Evolutionary conservation across 2,888 invertebrate species (phyloP).

Genomic region (Drosophila dives): DNA sequence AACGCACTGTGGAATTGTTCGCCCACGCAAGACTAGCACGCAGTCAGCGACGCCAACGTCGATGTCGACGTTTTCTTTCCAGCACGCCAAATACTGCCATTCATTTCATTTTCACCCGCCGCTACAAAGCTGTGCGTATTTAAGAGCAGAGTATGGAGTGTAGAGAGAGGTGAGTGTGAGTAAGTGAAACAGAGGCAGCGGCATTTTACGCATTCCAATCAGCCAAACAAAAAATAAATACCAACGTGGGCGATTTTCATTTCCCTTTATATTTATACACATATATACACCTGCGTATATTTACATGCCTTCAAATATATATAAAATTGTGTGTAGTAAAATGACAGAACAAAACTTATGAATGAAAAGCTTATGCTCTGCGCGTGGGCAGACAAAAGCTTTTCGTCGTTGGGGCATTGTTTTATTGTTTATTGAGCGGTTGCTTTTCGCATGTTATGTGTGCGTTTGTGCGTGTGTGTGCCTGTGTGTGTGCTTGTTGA

Average conservation of each 20-base stretch:
- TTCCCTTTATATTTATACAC: constrained; percentile 45
- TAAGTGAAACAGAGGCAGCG: constrained; percentile 27
- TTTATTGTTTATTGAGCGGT: constrained; percentile 22
- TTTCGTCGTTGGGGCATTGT: constrained; percentile 34
- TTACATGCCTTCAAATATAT: constrained; percentile 5
- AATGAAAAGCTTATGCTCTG: constrained; percentile 66
- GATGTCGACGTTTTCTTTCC: constrained; percentile 48
- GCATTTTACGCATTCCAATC: constrained; percentile 79
- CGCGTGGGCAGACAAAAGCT: constrained; percentile 41
- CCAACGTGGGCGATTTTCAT: constrained; percentile 64
- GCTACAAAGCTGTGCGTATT: constrained; percentile 27
- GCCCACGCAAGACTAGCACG: constrained; percentile 58
- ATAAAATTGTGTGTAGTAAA: constrained; percentile 47
- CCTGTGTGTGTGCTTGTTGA: neutral
- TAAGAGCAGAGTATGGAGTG: neutral
- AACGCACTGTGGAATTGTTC: constrained; percentile 70
- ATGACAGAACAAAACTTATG: constrained; percentile 60
- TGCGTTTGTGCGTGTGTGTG: neutral
- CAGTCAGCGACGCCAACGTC: constrained; percentile 44
- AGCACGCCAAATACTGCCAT: constrained; percentile 48
- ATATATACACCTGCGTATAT: constrained; percentile 8
- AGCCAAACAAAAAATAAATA: constrained; percentile 50
- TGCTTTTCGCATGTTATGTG: neutral
- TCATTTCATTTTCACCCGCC: constrained; percentile 61
- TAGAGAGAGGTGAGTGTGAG: constrained; percentile 14